Evolutionary conservation across 2,888 invertebrate species (phyloP).

Genomic region (Synergus gifuensis): DNA sequence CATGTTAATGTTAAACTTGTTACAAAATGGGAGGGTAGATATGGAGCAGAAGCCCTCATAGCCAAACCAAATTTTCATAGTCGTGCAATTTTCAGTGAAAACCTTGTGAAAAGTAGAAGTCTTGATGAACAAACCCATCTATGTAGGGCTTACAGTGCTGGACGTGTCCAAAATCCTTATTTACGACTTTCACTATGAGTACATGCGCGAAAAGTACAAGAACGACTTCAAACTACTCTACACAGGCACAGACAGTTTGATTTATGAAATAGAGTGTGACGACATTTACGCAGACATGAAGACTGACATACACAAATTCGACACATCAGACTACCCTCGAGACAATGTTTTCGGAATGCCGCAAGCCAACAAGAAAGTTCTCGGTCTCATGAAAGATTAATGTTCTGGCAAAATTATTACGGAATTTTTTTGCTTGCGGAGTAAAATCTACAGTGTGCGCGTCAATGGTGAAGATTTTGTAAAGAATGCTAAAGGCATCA

Average conservation of each 20-base stretch:
- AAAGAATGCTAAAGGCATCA: no score
- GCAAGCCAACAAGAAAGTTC: no score
- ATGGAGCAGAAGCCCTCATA: constrained; percentile 66
- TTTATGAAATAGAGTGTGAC: constrained; percentile 64
- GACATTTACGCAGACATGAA: no score
- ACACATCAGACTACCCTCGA: no score
- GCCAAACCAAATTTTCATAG: constrained; percentile 69
- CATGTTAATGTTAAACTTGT: no score
- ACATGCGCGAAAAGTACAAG: constrained; percentile 58
- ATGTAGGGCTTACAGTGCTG: constrained; percentile 72
- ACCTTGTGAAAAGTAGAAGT: constrained; percentile 66
- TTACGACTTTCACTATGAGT: constrained; percentile 73
- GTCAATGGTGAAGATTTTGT: no score
- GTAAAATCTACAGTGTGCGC: no score
- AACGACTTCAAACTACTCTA: constrained; percentile 58
- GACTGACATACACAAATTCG: no score
- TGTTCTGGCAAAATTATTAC: no score
- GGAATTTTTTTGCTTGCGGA: no score
- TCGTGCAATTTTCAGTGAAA: constrained; percentile 65
- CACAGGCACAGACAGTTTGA: constrained; percentile 66
- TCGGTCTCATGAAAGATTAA: no score
- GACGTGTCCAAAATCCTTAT: constrained; percentile 75
- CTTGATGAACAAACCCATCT: constrained; percentile 72
- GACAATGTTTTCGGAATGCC: no score
- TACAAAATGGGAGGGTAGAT: constrained; percentile 46